Percentiles rank a stretch among this genome's conserved stretches.
Evolutionary conservation across 2,797 vertebrate species (phyloP).

Genomic region (Gymnoscopelus braueri): DNA sequence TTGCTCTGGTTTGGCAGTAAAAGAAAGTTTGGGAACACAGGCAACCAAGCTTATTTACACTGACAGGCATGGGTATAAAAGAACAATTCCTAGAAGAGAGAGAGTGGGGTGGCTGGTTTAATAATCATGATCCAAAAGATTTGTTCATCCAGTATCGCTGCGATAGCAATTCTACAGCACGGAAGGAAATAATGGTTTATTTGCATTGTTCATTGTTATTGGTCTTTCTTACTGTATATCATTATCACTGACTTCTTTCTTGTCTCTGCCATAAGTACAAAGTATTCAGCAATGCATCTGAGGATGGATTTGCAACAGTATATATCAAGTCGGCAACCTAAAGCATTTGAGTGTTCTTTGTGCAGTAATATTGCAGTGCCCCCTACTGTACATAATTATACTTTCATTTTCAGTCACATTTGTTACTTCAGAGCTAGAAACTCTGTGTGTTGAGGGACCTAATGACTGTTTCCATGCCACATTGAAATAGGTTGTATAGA

Average conservation of each 20-base stretch:
- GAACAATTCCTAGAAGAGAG: constrained; percentile 20
- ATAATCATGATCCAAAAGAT: constrained; percentile 44
- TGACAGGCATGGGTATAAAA: constrained; percentile 43
- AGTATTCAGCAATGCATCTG: constrained; percentile 47
- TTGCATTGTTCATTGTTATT: constrained; percentile 44
- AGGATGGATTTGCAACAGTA: constrained; percentile 37
- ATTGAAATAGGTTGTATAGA: constrained; percentile 36
- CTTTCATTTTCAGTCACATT: constrained; percentile 30
- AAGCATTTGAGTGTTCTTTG: constrained; percentile 40
- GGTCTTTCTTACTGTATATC: constrained; percentile 2
- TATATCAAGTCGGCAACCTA: constrained; percentile 44
- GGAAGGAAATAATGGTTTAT: constrained; percentile 41
- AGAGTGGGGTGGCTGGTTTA: constrained; percentile 25
- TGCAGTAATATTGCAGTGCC: constrained; percentile 47
- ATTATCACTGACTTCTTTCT: constrained; percentile 27
- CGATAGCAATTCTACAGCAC: constrained; percentile 27
- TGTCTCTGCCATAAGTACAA: constrained; percentile 24
- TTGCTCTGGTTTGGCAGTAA: constrained; percentile 37
- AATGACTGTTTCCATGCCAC: constrained; percentile 33
- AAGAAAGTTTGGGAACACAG: constrained; percentile 49
- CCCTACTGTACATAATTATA: constrained; percentile 21
- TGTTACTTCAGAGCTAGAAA: constrained; percentile 25
- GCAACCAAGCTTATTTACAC: constrained; percentile 44
- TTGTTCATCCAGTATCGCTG: constrained; percentile 26
- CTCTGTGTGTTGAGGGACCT: constrained; percentile 12